phyloP scores from a whole-genome alignment of 2,888 invertebrate genomes.

The Margaritifera margaritifera region DNA sequence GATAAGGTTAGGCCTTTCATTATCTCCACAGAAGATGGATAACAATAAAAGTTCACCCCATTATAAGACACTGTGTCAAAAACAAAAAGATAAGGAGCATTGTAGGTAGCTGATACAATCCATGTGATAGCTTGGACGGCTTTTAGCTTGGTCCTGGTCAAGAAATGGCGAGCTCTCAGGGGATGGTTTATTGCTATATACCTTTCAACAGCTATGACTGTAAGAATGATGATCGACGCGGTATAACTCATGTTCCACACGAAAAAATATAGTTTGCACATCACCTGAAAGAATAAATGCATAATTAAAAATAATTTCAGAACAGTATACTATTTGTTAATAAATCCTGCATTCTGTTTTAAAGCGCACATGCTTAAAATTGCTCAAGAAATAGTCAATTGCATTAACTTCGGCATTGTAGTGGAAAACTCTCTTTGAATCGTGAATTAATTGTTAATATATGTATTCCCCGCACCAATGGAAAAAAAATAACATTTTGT shows the following conservation, averaged over 20 bases:
- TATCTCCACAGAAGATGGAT: constrained; percentile 18
- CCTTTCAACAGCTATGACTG: constrained; percentile 76
- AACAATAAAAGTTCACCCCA: constrained; percentile 27
- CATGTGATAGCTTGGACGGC: constrained; percentile 86
- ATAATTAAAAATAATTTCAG: background rate
- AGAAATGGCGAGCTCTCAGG: constrained; percentile 88
- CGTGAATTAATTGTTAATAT: too few relatives aligned
- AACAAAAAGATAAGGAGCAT: constrained; percentile 88
- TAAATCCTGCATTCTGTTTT: too few relatives aligned
- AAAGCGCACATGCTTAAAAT: too few relatives aligned
- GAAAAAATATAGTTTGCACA: constrained; percentile 94
- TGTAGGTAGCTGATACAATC: constrained; percentile 87
- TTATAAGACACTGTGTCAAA: constrained; percentile 81
- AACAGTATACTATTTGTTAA: background rate
- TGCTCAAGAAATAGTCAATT: too few relatives aligned
- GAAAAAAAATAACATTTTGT: too few relatives aligned
- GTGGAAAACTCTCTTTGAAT: too few relatives aligned
- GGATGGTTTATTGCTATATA: constrained; percentile 77
- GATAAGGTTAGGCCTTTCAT: constrained; percentile 74
- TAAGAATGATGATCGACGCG: constrained; percentile 90
- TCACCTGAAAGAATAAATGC: constrained; percentile 45
- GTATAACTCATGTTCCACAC: constrained; percentile 91
- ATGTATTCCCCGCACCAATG: too few relatives aligned
- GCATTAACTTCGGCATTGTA: too few relatives aligned
- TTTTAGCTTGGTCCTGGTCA: constrained; percentile 82